Evolutionary conservation across 2,888 invertebrate species (phyloP).

Genomic region (Diadegma fenestrale): DNA sequence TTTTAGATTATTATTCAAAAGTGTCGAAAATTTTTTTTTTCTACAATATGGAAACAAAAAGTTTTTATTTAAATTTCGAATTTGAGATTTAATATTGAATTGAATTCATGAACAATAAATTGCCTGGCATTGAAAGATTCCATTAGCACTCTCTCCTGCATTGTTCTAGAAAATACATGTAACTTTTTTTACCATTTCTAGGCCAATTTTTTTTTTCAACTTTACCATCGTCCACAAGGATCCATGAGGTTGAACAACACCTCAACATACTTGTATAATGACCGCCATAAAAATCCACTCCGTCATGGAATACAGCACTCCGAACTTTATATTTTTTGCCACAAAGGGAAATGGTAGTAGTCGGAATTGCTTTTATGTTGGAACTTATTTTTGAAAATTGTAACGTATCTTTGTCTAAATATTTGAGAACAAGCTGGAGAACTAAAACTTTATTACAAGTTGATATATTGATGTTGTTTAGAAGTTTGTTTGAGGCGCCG

Average conservation of each 20-base stretch:
- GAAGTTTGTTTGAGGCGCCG: not conserved
- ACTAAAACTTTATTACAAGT: not conserved
- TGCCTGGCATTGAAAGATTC: too few species aligned
- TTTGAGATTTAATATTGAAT: too few species aligned
- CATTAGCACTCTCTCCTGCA: not conserved
- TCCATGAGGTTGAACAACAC: not conserved
- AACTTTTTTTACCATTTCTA: not conserved
- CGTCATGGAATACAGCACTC: slow-evolving; percentile 38
- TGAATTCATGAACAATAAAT: too few species aligned
- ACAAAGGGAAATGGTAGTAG: not conserved
- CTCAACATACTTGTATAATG: slow-evolving; percentile 41
- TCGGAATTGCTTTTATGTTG: slow-evolving; percentile 18
- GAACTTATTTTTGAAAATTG: not conserved
- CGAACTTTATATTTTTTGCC: slow-evolving; percentile 36
- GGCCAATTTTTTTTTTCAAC: slow-evolving; percentile 36
- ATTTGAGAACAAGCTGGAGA: not conserved
- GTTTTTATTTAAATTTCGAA: too few species aligned
- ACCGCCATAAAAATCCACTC: not conserved
- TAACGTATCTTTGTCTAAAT: not conserved
- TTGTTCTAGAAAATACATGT: not conserved
- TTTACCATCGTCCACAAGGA: slow-evolving; percentile 9
- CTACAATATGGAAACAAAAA: not conserved
- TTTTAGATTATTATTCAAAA: not conserved
- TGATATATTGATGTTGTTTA: not conserved
- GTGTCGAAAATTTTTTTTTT: not conserved